Base-by-base conservation (phyloP, 2,797 vertebrate species). In the Gymnoscopelus microlampas region DNA sequence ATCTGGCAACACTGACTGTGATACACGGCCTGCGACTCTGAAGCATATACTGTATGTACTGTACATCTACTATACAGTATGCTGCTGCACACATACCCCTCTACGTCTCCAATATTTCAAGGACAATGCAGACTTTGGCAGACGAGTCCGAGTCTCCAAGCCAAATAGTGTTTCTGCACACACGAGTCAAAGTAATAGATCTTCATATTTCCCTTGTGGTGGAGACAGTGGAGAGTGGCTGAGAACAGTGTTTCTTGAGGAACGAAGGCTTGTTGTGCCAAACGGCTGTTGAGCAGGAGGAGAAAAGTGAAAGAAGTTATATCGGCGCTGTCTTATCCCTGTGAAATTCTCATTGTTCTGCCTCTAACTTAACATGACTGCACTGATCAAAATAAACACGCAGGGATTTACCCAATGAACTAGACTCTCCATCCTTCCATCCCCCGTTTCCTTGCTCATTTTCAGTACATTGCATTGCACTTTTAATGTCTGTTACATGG, bases 291-390 rank as follows among this genome's bases (percentile, higher is more conserved):
- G 74, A 77, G 78, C 73, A 68, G 79, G 62, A 23, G 74, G 61
- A 60, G 63, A 66, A 61, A 54, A 68, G 72, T 56, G 57, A 70
- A 65, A 32, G 14, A 35, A 53, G 63, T 74, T 66, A 63, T 66
- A 63, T 71, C 69, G 5, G 24, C 14, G n/a, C 53, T 60, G 71
- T 83, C 81, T 85, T 73, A 85, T 88, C 86, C 80, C 78, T 85
- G 87, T 91, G 84, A 89, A 91, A 91, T 85, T 85, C 78, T 66
- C 80, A 89, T 89, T 78, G 79, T 88, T 82, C 77, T 80, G 74
- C 80, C 68, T 83, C 68, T 82, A 39, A 32, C 75, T 14, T 48
- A 84, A 82, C 76, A 74, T 24, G 60, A 63, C 63, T 60, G 56
- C 44, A 44, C 44, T 68, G 48, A 63, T 71, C 44, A n/a, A 68